These are phyloP conservation scores for Gandaritis pyraliata DNA, from an alignment of 2,888 invertebrate species.

Conservation along the genomic window DNA sequence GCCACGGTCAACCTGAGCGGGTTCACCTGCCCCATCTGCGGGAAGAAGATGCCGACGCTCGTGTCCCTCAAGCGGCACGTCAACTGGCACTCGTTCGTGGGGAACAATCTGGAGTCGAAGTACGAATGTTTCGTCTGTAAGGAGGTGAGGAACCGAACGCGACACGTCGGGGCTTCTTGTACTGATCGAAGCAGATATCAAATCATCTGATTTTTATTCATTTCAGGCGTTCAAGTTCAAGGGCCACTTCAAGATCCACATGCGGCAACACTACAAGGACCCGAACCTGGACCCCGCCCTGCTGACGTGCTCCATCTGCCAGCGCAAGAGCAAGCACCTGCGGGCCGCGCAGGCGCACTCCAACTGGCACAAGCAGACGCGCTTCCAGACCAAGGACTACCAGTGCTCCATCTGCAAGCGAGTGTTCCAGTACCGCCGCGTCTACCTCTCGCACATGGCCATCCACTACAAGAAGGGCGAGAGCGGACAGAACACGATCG, in stretches of 20 bases:
- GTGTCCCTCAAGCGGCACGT: conserved; percentile 75
- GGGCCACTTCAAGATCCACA: conserved; percentile 75
- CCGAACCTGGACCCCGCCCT: conserved; percentile 69
- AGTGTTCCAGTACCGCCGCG: conserved; percentile 72
- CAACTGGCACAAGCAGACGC: conserved; percentile 79
- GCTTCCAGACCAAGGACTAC: conserved; percentile 78
- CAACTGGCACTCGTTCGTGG: conserved; percentile 76
- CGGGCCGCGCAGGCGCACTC: conserved; percentile 78
- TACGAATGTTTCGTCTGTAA: conserved; percentile 76
- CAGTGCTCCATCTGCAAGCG: conserved; percentile 78
- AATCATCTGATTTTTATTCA: not conserved
- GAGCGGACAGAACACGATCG: conserved; percentile 66
- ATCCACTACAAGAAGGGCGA: conserved; percentile 78
- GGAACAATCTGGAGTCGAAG: conserved; percentile 66
- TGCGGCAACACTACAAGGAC: conserved; percentile 75
- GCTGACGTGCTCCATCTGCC: conserved; percentile 75
- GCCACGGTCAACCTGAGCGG: conserved; percentile 63
- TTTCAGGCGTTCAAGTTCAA: conserved; percentile 76
- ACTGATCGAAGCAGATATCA: not conserved
- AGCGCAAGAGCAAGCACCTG: conserved; percentile 74
- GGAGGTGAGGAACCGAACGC: conserved; percentile 60
- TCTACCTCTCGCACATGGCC: conserved; percentile 78
- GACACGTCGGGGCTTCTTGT: not conserved
- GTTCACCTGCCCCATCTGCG: conserved; percentile 76
- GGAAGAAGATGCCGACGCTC: conserved; percentile 73